phyloP scores from a whole-genome alignment of 2,888 invertebrate genomes.

The Coleophora deauratella region DNA sequence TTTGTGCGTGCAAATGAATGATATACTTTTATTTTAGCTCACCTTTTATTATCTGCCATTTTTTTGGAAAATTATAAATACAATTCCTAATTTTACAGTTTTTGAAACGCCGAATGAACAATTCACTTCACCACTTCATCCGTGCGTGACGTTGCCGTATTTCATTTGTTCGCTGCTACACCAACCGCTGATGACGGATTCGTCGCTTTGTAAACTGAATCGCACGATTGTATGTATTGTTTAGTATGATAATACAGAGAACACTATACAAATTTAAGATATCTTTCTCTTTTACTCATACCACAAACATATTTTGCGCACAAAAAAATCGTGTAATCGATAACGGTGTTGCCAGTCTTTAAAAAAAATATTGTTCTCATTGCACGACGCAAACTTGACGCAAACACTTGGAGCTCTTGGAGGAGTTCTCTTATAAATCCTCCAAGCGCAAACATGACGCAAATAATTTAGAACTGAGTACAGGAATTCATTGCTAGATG shows the following conservation, averaged over 20 bases:
- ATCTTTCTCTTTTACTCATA: neutral
- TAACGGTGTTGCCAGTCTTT: slow-evolving; percentile 34
- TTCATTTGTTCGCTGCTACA: slow-evolving; percentile 75
- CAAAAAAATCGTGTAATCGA: neutral
- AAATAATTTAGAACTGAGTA: too few species aligned
- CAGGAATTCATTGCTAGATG: too few species aligned
- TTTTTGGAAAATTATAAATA: slow-evolving; percentile 45
- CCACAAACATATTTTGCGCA: neutral
- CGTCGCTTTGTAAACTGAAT: slow-evolving; percentile 5
- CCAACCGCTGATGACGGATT: too few species aligned
- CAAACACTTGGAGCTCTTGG: too few species aligned
- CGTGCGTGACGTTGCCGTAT: slow-evolving; percentile 73
- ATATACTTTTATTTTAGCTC: slow-evolving; percentile 27
- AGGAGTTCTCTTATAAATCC: too few species aligned
- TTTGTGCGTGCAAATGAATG: slow-evolving; percentile 5
- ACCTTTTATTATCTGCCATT: slow-evolving; percentile 76
- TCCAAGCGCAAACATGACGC: too few species aligned
- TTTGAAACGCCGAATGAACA: slow-evolving; percentile 54
- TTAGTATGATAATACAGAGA: too few species aligned
- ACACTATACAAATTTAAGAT: neutral
- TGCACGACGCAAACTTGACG: too few species aligned
- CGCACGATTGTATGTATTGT: too few species aligned
- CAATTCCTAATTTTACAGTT: slow-evolving; percentile 47
- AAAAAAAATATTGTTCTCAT: slow-evolving; percentile 12
- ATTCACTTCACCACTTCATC: slow-evolving; percentile 46